Percentiles rank a stretch among this genome's conserved stretches.
These are phyloP conservation scores for Vandiemenella viatica DNA, from an alignment of 2,888 invertebrate genomes.

Conservation along the genomic window DNA sequence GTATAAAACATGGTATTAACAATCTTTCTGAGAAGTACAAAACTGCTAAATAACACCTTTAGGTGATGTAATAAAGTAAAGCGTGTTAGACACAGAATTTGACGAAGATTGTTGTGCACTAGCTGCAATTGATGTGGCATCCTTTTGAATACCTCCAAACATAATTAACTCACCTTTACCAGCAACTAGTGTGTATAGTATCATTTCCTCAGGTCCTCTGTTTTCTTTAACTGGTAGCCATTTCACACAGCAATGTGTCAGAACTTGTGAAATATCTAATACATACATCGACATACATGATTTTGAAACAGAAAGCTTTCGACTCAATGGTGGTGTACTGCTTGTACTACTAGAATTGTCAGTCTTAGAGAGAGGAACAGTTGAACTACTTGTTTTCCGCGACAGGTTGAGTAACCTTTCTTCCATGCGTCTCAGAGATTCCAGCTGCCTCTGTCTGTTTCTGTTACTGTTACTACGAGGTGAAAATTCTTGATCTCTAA, in stretches of 20 bases:
- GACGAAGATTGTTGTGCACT: constrained; percentile 28
- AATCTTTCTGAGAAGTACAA: too few relatives aligned
- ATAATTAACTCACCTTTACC: constrained; percentile 86
- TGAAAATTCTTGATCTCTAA: constrained; percentile 6
- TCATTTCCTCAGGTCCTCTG: constrained; percentile 67
- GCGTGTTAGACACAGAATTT: constrained; percentile 59
- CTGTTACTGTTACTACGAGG: constrained; percentile 19
- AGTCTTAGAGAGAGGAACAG: too few relatives aligned
- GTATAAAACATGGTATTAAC: neutral
- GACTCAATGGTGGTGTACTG: neutral
- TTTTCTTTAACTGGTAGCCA: constrained; percentile 57
- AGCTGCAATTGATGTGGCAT: constrained; percentile 33
- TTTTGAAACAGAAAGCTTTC: neutral
- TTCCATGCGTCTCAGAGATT: constrained; percentile 49
- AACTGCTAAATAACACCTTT: constrained; percentile 19
- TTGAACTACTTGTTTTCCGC: neutral
- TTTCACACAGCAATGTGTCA: constrained; percentile 47
- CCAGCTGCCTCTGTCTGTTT: constrained; percentile 44
- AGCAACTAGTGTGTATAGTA: constrained; percentile 74
- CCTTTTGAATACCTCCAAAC: constrained; percentile 90
- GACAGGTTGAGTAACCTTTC: constrained; percentile 34
- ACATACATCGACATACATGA: constrained; percentile 60
- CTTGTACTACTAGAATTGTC: too few relatives aligned
- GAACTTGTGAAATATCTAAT: constrained; percentile 61
- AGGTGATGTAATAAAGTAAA: constrained; percentile 61